These are phyloP conservation scores for Napeogenes sylphis DNA, from an alignment of 2,888 invertebrate genomes.

Conservation along the genomic window DNA sequence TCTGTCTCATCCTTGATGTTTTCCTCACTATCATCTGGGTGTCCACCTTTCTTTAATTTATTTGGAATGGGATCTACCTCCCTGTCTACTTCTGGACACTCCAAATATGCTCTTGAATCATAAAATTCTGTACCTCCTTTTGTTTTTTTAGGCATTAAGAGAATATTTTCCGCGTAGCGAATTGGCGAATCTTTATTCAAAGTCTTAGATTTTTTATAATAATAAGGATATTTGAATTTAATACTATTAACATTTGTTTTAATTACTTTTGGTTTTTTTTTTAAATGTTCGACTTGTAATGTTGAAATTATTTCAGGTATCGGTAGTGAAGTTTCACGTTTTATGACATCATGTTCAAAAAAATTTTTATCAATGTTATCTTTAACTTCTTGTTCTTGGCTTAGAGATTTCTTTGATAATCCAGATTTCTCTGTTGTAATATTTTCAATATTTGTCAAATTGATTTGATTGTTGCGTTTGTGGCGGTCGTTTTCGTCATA, in stretches of 20 bases:
- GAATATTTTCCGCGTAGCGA: conserved; percentile 81
- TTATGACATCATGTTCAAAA: conserved; percentile 45
- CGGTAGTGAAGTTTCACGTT: conserved; percentile 50
- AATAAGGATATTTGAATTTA: conserved; percentile 82
- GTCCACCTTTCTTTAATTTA: conserved; percentile 58
- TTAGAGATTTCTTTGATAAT: conserved; percentile 6
- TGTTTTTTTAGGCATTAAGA: conserved; percentile 80
- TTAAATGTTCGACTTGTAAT: conserved; percentile 46
- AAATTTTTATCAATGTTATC: conserved; percentile 15
- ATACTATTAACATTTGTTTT: conserved; percentile 28
- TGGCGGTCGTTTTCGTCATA: conserved; percentile 26
- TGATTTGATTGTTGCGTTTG: conserved; percentile 41
- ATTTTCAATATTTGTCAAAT: conserved; percentile 8
- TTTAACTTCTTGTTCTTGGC: conserved; percentile 16
- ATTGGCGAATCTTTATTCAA: conserved; percentile 79
- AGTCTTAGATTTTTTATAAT: conserved; percentile 57
- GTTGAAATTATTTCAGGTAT: conserved; percentile 55
- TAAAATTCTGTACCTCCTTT: conserved; percentile 84
- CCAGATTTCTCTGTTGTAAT: conserved; percentile 5
- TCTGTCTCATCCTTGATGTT: conserved; percentile 41
- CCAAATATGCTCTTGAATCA: conserved; percentile 74
- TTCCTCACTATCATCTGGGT: conserved; percentile 41
- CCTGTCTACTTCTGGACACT: conserved; percentile 76
- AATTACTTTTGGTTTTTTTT: conserved; percentile 26
- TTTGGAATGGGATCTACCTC: conserved; percentile 77